Evolutionary conservation across 1,140 invertebrate genomes (phyloP).

Genomic region (Thalassaphorura encarpata): DNA sequence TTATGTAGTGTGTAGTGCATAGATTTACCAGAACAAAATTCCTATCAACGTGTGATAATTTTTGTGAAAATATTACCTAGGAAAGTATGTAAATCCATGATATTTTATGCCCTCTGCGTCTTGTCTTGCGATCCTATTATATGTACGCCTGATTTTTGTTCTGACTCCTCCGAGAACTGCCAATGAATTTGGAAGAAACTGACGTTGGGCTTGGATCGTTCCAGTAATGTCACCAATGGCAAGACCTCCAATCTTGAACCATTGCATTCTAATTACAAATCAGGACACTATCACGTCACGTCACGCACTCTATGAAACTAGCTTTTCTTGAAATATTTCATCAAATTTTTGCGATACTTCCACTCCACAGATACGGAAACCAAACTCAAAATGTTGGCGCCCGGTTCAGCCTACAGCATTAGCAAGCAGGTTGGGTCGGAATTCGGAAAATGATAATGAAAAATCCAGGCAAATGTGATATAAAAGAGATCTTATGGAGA

Average conservation of each 20-base stretch:
- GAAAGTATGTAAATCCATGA: conserved; percentile 44
- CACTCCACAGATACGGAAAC: background rate
- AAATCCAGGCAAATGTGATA: too few species aligned
- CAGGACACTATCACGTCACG: background rate
- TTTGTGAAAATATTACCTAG: conserved; percentile 38
- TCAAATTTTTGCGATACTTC: background rate
- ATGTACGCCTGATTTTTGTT: background rate
- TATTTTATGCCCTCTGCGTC: conserved; percentile 37
- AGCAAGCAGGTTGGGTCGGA: too few species aligned
- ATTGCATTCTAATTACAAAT: background rate
- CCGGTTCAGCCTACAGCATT: too few species aligned
- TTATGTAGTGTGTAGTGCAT: conserved; percentile 2
- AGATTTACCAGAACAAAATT: background rate
- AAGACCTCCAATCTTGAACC: too few species aligned
- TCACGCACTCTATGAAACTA: background rate
- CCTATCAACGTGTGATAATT: background rate
- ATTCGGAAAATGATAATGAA: too few species aligned
- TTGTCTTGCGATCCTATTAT: background rate
- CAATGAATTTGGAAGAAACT: background rate
- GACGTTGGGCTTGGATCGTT: background rate
- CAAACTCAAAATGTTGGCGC: background rate
- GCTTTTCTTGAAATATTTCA: background rate
- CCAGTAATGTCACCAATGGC: background rate
- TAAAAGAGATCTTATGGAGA: too few species aligned
- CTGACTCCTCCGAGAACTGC: conserved; percentile 8